Base-by-base conservation (phyloP, 2,888 invertebrate species). In the Anthophora plumipes region DNA sequence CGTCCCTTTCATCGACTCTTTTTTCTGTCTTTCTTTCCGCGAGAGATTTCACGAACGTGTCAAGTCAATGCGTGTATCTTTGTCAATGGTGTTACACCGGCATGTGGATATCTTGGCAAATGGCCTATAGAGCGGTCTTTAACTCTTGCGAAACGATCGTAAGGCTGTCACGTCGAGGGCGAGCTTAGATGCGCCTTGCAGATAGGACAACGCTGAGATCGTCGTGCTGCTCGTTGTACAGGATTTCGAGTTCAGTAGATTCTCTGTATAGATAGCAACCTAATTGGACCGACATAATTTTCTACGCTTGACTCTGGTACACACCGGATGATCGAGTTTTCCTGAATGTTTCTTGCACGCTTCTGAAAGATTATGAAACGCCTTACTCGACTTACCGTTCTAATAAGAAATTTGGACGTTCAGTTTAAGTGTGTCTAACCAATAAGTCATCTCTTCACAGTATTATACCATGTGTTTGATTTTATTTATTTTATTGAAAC, bases 211-310 rank as follows among this genome's bases (percentile, higher is more conserved):
- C 75, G 68, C 61, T 70, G 64, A 67, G 71, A 66, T 66, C 50
- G 50, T 6, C 71, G 66, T 75, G 79, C 80, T 52, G 57, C 63
- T 74, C 71, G 75, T 67, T 85, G 83, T 77, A 80, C 77, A 80
- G 87, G 83, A 86, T 89, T 87, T 88, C 87, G 64, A 71, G 17
- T 46, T 54, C 73, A 74, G 73, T 72, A 82, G 89, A 89, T 89
- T 76, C 73, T 48, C 80, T 55, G 66, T 85, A 71, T 71, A 80
- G 89, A 89, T 86, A 85, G 61, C 64, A 54, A 67, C 52, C 70
- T 80, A 86, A 86, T 84, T 82, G 86, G 50, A 41, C 48, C 60
- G 83, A 76, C 79, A 84, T 86, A 77, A 85, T 85, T 85, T 84
- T 74, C 67, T 66, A 20, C 52, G 64, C 52, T 17, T 25, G 37